Evolutionary conservation across 2,888 invertebrate genomes (phyloP), one percentile per base, ranked within the genome.

Genomic region (Drosophila mulleri): DNA sequence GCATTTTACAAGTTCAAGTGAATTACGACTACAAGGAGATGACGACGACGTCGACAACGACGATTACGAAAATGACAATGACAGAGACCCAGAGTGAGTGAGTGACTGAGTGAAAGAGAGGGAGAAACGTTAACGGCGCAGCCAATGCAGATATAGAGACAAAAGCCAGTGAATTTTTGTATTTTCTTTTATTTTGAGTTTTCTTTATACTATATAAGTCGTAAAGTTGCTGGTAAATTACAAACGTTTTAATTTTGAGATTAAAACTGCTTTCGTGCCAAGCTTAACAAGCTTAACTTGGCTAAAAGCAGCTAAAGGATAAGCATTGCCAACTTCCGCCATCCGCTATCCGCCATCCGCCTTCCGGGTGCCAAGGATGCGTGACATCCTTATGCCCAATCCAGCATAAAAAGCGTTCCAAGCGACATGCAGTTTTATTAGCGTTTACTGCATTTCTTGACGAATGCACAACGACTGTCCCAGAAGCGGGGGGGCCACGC

Each of bases 211-310:
- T 78, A 83, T 84, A 82, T 79, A 71, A 79, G 81, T 89, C 89
- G 88, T 87, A 87, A 89, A 88, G 78, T 80, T 72, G 65, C 74
- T 80, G 70, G 83, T 82, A 89, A 89, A 88, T 87, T 79, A 88
- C 85, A 90, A 90, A 90, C 90, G 88, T 87, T 90, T 90, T 90
- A 87, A 90, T 90, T 89, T 90, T 82, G 75, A 89, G 88, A 89
- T 89, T 88, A 90, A 90, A 90, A 89, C 87, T 62, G 82, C 85
- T 86, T 86, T 86, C 87, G 89, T 86, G 86, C 81, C 79, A 77
- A 83, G 89, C 86, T 89, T 86, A 86, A 89, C 86, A 87, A 87
- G 86, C 84, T 86, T 77, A 81, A 82, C 85, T 85, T 78, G 84
- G 72, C 83, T 72, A 75, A 75, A 67, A 75, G 72, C 78, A 80